Evolutionary conservation across 2,113 vertebrate genomes (phyloP), one percentile per base, ranked within the genome.

Genomic region (Orthonyx spaldingii): DNA sequence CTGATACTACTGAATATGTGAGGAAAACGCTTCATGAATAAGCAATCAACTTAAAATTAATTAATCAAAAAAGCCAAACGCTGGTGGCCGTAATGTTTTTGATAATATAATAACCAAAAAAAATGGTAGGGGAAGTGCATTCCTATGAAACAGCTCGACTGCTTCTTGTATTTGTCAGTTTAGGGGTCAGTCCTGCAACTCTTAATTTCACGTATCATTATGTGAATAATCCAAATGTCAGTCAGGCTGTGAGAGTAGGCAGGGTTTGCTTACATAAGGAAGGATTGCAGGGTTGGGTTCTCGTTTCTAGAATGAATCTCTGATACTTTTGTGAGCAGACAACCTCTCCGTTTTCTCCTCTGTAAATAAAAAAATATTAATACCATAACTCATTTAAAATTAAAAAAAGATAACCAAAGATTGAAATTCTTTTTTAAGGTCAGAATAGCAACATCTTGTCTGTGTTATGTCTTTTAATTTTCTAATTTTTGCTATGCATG

Each of bases 221-320:
- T 68, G 53, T 88, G 65, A 35, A 63, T 74, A 91, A 84, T 63
- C 24, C 35, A 39, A 65, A 83, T 47, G 19, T 57, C 76, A 82
- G 22, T 37, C 50, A 68, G 57, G 26, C 49, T 89, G 14, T 55
- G 39, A 56, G 24, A 1, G 1, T 32, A 84, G 52, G 33, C 83
- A 27, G 53, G 28, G 23, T 70, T 96, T 94, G 18, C 59, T 94
- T 96, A 89, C 84, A 41, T 61, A 57, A 80, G 11, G 42, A 91
- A 89, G 16, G 46, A 50, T 70, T 83, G 71, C 26, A 60, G 49
- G 28, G 21, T 65, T 96, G 59, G 39, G 35, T 89, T 94, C 74
- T 87, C 16, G 50, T 89, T 87, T 81, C 80, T 86, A 80, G 78
- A 57, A 85, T 94, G 55, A 89, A 84, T 95, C 37, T 92, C 89